Percentiles rank a stretch among this genome's conserved stretches.
Conservation (phyloP, 1,140 invertebrate species). For the Pentalonia nigronervosa region DNA sequence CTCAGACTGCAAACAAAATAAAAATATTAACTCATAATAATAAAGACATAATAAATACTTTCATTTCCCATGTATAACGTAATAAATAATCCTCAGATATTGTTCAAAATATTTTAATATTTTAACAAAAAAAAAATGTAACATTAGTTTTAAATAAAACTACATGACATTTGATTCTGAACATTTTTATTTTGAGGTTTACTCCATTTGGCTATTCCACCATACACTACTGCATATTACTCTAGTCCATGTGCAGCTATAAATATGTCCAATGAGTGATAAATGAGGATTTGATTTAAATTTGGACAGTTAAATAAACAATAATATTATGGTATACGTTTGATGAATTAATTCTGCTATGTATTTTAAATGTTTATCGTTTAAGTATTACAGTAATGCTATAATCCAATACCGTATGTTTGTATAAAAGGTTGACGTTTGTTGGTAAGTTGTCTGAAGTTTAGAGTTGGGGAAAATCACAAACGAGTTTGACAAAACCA, state of each 20-base stretch:
- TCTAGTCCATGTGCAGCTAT: not conserved
- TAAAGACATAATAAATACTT: not conserved
- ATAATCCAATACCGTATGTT: not conserved
- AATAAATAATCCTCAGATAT: not conserved
- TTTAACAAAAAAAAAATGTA: too few species aligned
- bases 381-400: not conserved
- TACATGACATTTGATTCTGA: not conserved
- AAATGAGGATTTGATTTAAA: not conserved
- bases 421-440: not conserved
- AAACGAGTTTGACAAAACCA: not conserved
- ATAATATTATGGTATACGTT: not conserved
- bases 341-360: not conserved
- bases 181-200: not conserved
- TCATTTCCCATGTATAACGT: not conserved
- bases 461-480: not conserved
- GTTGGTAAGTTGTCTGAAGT: not conserved
- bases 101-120: too few species aligned
- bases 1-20: too few species aligned
- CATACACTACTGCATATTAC: not conserved
- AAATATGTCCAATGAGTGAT: not conserved
- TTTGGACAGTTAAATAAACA: not conserved
- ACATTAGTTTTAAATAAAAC: not conserved
- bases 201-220: not conserved
- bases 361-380: not conserved
- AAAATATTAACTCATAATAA: too few species aligned